Percentiles rank a stretch among this genome's conserved stretches.
Evolutionary conservation across 2,888 invertebrate genomes (phyloP).

Genomic region (Dyspetes luteomarginatus): DNA sequence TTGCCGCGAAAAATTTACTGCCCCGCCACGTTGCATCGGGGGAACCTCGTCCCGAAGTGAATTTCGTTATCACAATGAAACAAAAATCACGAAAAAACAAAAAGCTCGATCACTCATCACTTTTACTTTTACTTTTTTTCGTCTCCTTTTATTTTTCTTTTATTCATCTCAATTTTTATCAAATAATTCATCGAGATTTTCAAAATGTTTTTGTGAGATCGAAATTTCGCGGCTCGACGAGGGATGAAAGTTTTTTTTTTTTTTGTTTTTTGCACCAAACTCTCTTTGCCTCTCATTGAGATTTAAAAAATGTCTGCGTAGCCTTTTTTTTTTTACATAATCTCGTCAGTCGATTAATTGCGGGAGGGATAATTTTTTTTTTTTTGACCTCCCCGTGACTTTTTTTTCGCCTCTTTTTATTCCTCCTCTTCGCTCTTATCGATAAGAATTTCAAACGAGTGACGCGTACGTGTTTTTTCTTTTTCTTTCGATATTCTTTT

Average conservation of each 20-base stretch:
- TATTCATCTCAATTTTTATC: not conserved
- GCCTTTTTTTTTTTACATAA: too few relatives aligned
- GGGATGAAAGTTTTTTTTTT: not conserved
- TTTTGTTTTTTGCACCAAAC: not conserved
- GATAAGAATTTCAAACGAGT: slow-evolving; percentile 2
- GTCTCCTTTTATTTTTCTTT: not conserved
- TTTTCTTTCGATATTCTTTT: not conserved
- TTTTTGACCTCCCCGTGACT: too few relatives aligned
- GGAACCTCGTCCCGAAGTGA: slow-evolving; percentile 58
- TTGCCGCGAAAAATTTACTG: slow-evolving; percentile 60
- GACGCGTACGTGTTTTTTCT: not conserved
- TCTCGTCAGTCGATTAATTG: too few relatives aligned
- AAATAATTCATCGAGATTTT: not conserved
- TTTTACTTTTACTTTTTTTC: not conserved
- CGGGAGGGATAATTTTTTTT: not conserved
- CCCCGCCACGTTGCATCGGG: slow-evolving; percentile 61
- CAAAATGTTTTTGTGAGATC: not conserved
- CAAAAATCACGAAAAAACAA: not conserved
- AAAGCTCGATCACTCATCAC: not conserved
- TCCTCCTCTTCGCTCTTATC: not conserved
- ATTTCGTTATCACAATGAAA: slow-evolving; percentile 7
- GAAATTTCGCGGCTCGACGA: not conserved
- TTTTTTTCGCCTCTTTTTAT: not conserved
- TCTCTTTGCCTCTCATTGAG: too few relatives aligned
- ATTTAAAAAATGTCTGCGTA: too few relatives aligned